phyloP scores from a whole-genome alignment of 2,113 vertebrate genomes.

The Tiliqua scincoides region DNA sequence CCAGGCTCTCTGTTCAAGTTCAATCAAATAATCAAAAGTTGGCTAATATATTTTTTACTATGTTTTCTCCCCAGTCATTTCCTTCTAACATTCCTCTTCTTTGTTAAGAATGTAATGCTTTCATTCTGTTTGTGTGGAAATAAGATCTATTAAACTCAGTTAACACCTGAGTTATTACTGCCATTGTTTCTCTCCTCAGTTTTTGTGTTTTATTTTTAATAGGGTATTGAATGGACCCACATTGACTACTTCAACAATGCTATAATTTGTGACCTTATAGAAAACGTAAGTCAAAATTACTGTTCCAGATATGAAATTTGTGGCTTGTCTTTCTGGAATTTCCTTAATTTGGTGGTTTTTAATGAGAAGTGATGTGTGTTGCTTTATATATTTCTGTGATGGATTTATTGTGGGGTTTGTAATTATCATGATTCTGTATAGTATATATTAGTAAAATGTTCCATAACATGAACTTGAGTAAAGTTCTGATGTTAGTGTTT shows the following conservation, averaged over 20 bases:
- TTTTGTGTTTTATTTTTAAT: conserved; percentile 54
- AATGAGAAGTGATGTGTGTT: background rate
- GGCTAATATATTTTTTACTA: too few relatives aligned
- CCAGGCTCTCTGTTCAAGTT: too few relatives aligned
- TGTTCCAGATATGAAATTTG: background rate
- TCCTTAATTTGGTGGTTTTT: background rate
- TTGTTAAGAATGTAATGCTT: background rate
- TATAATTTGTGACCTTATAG: conserved; percentile 97
- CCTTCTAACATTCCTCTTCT: background rate
- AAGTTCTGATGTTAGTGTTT: background rate
- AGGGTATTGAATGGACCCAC: conserved; percentile 98
- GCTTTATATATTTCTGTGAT: background rate
- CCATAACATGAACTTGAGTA: too few relatives aligned
- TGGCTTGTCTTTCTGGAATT: conserved; percentile 22
- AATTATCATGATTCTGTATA: background rate
- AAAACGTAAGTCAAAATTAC: conserved; percentile 89
- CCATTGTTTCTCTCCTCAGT: background rate
- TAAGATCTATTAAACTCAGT: background rate
- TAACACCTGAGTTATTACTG: background rate
- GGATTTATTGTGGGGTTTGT: background rate
- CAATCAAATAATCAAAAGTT: too few relatives aligned
- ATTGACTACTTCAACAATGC: conserved; percentile 99
- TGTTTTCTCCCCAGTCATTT: background rate
- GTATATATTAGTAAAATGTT: background rate
- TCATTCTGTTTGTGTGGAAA: background rate